These are phyloP conservation scores for Pseudachorutes palmiensis DNA, from an alignment of 1,140 invertebrate genomes.

Conservation along the genomic window DNA sequence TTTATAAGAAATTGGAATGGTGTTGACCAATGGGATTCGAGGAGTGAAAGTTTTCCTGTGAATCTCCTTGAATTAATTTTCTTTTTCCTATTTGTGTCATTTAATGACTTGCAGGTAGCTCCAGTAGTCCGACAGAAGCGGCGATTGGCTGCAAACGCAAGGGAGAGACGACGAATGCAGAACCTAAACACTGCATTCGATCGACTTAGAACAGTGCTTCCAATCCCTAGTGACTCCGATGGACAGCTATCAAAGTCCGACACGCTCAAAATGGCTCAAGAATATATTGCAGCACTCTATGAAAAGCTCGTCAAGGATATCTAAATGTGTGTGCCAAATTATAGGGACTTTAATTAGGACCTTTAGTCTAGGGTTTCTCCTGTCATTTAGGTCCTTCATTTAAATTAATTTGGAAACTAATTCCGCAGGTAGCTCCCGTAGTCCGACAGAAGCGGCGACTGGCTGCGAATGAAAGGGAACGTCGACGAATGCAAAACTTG, in stretches of 20 bases:
- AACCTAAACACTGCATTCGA: slow-evolving; percentile 92
- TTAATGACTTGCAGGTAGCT: slow-evolving; percentile 57
- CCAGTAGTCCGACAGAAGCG: slow-evolving; percentile 69
- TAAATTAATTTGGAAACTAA: neutral
- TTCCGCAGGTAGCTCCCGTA: slow-evolving; percentile 55
- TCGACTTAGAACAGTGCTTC: slow-evolving; percentile 75
- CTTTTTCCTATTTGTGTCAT: neutral
- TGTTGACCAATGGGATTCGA: no score
- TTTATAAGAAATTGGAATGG: neutral
- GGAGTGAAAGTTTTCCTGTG: no score
- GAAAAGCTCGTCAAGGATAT: no score
- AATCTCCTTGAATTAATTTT: neutral
- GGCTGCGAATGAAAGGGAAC: slow-evolving; percentile 86
- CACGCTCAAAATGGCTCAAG: slow-evolving; percentile 95
- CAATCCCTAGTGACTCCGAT: slow-evolving; percentile 79
- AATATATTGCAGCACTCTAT: slow-evolving; percentile 82
- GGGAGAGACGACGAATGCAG: slow-evolving; percentile 86
- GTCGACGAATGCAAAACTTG: slow-evolving; percentile 85
- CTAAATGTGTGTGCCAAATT: no score
- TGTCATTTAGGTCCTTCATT: neutral
- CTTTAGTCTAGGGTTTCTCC: neutral
- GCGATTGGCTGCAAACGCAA: slow-evolving; percentile 80
- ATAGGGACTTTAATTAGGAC: neutral
- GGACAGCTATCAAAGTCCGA: slow-evolving; percentile 93
- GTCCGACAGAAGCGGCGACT: slow-evolving; percentile 71